These are phyloP conservation scores for Apotomis turbidana DNA, from an alignment of 2,888 invertebrate species.

Conservation along the genomic window DNA sequence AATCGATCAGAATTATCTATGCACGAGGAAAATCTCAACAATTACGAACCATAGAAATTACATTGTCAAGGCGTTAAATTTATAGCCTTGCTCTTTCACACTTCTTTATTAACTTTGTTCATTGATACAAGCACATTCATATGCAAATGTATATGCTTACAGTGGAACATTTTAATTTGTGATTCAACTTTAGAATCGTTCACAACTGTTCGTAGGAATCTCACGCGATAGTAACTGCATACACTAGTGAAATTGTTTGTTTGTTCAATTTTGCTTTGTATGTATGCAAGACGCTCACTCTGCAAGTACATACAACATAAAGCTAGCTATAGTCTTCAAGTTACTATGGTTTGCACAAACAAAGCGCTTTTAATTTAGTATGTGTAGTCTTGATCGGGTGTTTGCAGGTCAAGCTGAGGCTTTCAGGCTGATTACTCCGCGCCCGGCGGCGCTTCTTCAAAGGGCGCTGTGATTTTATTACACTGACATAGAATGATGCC, in stretches of 20 bases:
- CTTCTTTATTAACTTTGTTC: not conserved
- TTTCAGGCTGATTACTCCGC: conserved; percentile 68
- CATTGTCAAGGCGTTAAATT: too few species aligned
- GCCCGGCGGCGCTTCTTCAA: conserved; percentile 43
- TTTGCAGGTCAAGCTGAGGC: conserved; percentile 61
- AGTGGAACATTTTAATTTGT: not conserved
- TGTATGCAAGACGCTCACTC: not conserved
- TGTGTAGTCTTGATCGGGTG: conserved; percentile 48
- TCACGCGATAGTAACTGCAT: not conserved
- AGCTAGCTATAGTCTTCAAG: not conserved
- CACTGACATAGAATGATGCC: conserved; percentile 8
- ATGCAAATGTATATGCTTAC: not conserved
- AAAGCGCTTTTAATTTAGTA: conserved; percentile 60
- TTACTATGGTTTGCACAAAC: conserved; percentile 48
- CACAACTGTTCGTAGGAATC: not conserved
- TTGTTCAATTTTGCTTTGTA: too few species aligned
- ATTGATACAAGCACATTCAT: not conserved
- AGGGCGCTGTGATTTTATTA: conserved; percentile 27
- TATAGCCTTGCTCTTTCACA: not conserved
- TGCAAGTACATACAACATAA: not conserved
- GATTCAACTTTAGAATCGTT: not conserved
- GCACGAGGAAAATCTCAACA: not conserved
- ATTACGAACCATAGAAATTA: not conserved
- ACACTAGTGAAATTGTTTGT: not conserved
- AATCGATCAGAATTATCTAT: not conserved